Base-by-base conservation (phyloP, 2,888 invertebrate species). In the Ophion obscuratus region DNA sequence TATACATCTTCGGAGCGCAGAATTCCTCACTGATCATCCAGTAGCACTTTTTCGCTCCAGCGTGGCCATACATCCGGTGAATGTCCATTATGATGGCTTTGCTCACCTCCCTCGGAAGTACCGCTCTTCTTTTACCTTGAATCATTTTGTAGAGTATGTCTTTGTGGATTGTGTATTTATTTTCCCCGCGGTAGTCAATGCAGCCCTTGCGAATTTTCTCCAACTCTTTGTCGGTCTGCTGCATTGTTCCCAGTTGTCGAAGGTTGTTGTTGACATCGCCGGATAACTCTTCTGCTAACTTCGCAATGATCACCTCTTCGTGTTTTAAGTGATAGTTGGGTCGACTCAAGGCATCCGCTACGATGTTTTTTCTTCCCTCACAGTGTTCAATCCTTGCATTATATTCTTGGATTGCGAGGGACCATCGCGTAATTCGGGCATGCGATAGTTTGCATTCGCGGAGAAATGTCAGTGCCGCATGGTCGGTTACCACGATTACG, bases 401-500 rank as follows among this genome's bases (percentile, higher is more conserved):
- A 31, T 80, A 83, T n/a, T 83, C 76, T n/a, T 86, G 83, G 4
- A 86, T 62, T 1, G 57, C 68, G 17, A 86, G n/a, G 0, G 71
- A 44, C 83, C 83, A 86, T 17, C 81, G 36, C 0, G 77, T 83
- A 2, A 80, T 11, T 27, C 86, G 20, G 0, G 73, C 71, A 24
- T 80, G 75, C 1, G 75, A 66, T 4, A 83, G 62, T n/a, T 40
- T 20, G 14, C 85, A 83, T 9, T 40, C 71, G 2, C 31, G 17
- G 0, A 85, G 20, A 53, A 85, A 85, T 7, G 68, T 78, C 20
- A 83, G 20, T 10, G 85, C 85, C 17, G 67, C 71, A n/a, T 85
- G 85, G 17, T 86, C 83, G 11, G 86, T 86, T 3, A 70, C 27
- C 0, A 85, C 17, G 11, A 14, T 66, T 0, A 83, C 57, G 14